Evolutionary conservation across 2,113 vertebrate genomes (phyloP).

Genomic region (Mellivora capensis): DNA sequence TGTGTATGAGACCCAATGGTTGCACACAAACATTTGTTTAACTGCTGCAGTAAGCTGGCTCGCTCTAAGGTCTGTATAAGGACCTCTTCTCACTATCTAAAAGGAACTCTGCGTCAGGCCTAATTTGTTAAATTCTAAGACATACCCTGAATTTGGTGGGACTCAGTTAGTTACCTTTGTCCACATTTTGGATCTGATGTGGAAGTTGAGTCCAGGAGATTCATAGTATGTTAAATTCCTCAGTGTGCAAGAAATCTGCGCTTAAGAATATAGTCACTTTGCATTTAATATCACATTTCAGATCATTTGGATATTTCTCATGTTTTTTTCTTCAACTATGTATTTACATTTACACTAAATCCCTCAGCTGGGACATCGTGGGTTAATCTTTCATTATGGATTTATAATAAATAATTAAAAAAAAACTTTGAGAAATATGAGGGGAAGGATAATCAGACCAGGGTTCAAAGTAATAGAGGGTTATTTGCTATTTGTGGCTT

Average conservation of each 20-base stretch:
- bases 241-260: not conserved
- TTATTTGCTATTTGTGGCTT: not conserved
- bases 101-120: not conserved
- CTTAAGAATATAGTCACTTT: not conserved
- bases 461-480: not conserved
- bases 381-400: not conserved
- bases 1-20: not conserved
- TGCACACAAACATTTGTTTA: not conserved
- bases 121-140: not conserved
- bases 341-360: not conserved
- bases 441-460: not conserved
- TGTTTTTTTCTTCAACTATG: not conserved
- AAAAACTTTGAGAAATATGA: not conserved
- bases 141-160: not conserved
- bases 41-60: not conserved
- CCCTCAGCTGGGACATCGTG: not conserved
- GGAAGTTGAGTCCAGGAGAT: not conserved
- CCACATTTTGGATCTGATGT: not conserved
- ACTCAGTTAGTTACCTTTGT: not conserved
- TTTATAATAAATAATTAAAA: not conserved
- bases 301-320: not conserved
- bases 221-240: not conserved
- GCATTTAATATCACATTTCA: not conserved
- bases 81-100: not conserved
- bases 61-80: not conserved